A percentile compares a stretch with the other conserved stretches of the same genome.
Evolutionary conservation across 1,140 invertebrate genomes (phyloP).

Genomic region (Zaprionus nigranus): DNA sequence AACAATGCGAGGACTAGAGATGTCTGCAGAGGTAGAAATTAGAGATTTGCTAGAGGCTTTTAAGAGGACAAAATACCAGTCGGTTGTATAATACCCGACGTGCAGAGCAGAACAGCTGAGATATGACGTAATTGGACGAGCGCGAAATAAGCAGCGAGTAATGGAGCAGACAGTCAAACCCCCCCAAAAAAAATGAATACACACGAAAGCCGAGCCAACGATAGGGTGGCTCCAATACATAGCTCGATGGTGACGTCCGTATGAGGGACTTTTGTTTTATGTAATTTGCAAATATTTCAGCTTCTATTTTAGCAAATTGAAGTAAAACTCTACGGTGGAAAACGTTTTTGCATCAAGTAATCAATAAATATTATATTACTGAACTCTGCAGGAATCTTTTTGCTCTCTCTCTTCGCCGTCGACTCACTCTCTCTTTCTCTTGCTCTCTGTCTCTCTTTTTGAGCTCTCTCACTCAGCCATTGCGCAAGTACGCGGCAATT

Average conservation of each 20-base stretch:
- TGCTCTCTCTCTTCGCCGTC: too few relatives aligned
- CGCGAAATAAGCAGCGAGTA: constrained; percentile 31
- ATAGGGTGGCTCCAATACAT: background rate
- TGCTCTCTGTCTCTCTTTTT: background rate
- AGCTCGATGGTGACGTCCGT: constrained; percentile 5
- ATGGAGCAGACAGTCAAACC: constrained; percentile 15
- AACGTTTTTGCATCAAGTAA: constrained; percentile 55
- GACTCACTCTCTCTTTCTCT: background rate
- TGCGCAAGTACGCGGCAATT: constrained; percentile 37
- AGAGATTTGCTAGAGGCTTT: constrained; percentile 2
- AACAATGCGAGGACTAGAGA: constrained; percentile 15
- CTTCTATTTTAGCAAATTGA: constrained; percentile 32
- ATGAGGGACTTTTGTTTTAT: constrained; percentile 36
- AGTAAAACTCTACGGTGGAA: constrained; percentile 47
- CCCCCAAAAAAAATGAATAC: background rate
- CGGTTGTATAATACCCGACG: constrained; percentile 55
- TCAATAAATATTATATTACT: constrained; percentile 74
- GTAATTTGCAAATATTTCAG: constrained; percentile 47
- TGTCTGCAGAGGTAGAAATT: background rate
- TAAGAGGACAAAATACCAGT: constrained; percentile 1
- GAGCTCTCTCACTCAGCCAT: background rate
- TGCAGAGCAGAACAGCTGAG: constrained; percentile 67
- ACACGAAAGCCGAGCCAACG: background rate
- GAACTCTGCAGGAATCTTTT: constrained; percentile 31
- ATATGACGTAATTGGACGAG: constrained; percentile 74